A percentile compares a stretch with the other conserved stretches of the same genome.
These are phyloP conservation scores for Drosophila rufa DNA, from an alignment of 1,140 invertebrate genomes.

Conservation along the genomic window DNA sequence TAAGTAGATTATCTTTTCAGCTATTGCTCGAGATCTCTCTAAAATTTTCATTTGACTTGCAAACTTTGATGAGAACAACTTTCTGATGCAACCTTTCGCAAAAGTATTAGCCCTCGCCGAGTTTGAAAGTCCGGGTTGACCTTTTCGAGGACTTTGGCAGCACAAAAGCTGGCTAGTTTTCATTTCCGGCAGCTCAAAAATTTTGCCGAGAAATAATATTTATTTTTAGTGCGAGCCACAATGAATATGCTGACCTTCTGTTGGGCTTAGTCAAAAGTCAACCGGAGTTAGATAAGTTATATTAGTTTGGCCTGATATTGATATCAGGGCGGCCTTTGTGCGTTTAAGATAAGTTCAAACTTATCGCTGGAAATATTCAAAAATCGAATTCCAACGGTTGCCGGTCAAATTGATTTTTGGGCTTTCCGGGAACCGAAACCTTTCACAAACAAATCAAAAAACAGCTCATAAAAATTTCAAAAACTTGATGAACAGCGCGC, in stretches of 20 bases:
- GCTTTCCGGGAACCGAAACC: background rate
- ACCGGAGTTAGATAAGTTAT: conserved; percentile 45
- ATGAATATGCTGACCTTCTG: conserved; percentile 28
- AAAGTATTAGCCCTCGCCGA: conserved; percentile 27
- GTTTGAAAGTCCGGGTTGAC: conserved; percentile 23
- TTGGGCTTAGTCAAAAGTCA: conserved; percentile 41
- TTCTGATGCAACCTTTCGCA: conserved; percentile 33
- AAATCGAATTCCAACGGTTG: conserved; percentile 24
- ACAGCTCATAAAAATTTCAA: conserved; percentile 9
- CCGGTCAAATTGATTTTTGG: background rate
- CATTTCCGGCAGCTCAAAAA: conserved; percentile 11
- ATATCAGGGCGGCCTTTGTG: conserved; percentile 27
- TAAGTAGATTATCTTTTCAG: background rate
- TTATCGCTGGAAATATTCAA: conserved; percentile 42
- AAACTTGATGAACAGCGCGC: conserved; percentile 12
- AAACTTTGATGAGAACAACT: conserved; percentile 27
- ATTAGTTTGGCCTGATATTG: conserved; percentile 40
- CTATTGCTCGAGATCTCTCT: background rate
- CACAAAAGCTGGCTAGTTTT: conserved; percentile 27
- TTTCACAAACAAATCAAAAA: conserved; percentile 33
- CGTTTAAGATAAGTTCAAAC: conserved; percentile 35
- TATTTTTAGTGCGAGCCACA: conserved; percentile 22
- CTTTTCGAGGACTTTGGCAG: conserved; percentile 30
- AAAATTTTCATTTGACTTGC: conserved; percentile 7
- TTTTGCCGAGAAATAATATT: conserved; percentile 27